A percentile compares a stretch with the other conserved stretches of the same genome.
Conservation (phyloP, 2,797 vertebrate genomes). For the Acridotheres tristis region DNA sequence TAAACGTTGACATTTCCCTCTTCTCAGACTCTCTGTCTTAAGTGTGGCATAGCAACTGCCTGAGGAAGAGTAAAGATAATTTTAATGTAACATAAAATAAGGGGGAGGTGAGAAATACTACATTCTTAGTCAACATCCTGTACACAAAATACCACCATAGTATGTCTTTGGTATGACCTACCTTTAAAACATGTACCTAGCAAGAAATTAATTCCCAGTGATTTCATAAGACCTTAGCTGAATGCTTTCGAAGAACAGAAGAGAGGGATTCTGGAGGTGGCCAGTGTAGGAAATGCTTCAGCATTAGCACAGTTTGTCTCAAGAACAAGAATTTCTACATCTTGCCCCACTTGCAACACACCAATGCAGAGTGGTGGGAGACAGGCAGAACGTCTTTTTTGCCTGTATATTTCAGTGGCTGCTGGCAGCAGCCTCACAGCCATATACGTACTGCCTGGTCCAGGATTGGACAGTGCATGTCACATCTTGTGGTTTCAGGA, state of each 20-base stretch:
- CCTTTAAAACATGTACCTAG: slow-evolving; percentile 53
- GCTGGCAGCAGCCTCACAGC: neutral
- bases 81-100: slow-evolving; percentile 58
- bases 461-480: neutral
- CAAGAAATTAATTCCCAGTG: neutral
- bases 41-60: slow-evolving; percentile 40
- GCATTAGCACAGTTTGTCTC: neutral
- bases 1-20: slow-evolving; percentile 50
- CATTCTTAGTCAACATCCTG: slow-evolving; percentile 51
- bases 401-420: neutral
- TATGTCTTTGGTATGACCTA: slow-evolving; percentile 44
- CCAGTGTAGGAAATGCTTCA: neutral
- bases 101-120: slow-evolving; percentile 66
- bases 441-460: fast-evolving
- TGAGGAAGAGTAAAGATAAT: slow-evolving; percentile 61
- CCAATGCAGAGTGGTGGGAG: neutral
- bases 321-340: neutral
- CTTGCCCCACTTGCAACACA: neutral
- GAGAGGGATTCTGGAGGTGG: slow-evolving; percentile 19
- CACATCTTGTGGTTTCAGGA: fast-evolving
- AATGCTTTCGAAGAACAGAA: slow-evolving; percentile 41
- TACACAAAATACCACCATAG: neutral
- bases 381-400: fast-evolving
- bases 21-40: slow-evolving; percentile 29
- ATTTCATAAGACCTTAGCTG: neutral